A percentile compares a stretch with the other conserved stretches of the same genome.
Conservation (phyloP, 2,888 invertebrate genomes). For the Bruchidius siliquastri region DNA sequence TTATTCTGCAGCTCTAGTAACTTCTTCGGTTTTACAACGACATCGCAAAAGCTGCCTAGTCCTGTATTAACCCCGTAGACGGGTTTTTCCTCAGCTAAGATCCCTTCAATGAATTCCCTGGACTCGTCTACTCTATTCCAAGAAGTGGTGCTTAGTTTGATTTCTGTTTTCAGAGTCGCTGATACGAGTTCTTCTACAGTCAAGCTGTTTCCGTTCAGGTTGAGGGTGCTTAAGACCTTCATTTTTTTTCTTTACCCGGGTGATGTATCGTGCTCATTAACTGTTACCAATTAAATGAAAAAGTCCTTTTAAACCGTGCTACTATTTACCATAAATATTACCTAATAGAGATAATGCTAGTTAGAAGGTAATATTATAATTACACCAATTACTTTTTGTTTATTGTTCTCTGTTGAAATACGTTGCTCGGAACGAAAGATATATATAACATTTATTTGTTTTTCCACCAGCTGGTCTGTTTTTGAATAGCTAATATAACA, state of each 20-base stretch:
- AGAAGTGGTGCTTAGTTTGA: neutral
- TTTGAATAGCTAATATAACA: no score
- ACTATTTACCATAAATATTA: neutral
- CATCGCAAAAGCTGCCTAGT: constrained; percentile 13
- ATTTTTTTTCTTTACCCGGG: neutral
- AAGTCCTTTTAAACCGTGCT: neutral
- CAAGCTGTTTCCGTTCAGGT: neutral
- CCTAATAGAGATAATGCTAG: neutral
- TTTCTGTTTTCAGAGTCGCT: neutral
- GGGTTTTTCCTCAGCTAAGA: neutral
- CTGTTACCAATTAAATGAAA: neutral
- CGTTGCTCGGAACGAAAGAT: no score
- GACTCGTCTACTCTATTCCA: neutral
- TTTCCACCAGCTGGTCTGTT: no score
- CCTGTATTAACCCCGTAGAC: constrained; percentile 21
- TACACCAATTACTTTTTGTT: no score
- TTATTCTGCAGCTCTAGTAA: constrained; percentile 55
- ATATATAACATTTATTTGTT: no score
- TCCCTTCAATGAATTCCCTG: neutral
- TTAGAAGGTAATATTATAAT: no score
- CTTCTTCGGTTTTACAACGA: constrained; percentile 12
- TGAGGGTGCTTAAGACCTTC: neutral
- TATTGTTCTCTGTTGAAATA: no score
- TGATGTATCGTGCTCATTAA: neutral
- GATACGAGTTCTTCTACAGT: constrained; percentile 1